Conservation (phyloP, 30 jellyfish, hydroid and myxozoan species). For the Hydra vulgaris region DNA sequence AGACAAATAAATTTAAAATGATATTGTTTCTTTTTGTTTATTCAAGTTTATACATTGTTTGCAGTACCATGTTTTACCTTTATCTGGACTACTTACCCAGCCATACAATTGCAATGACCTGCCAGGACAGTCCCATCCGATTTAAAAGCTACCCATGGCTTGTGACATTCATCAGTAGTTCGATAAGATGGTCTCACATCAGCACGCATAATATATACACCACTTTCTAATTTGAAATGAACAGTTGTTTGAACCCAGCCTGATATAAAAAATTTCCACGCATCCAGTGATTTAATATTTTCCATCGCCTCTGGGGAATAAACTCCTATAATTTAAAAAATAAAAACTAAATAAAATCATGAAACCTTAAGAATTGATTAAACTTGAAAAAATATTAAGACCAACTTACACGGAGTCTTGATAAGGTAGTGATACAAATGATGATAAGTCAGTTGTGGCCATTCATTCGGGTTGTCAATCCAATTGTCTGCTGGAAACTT, state of each 20-base stretch:
- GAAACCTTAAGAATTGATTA: not conserved
- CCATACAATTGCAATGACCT: slow-evolving; percentile 24
- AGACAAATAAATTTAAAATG: too few species aligned
- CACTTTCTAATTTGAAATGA: not conserved
- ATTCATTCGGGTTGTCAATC: not conserved
- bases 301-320: slow-evolving; percentile 20
- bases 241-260: slow-evolving; percentile 22
- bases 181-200: slow-evolving; percentile 19
- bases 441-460: not conserved
- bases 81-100: slow-evolving; percentile 10
- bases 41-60: too few species aligned
- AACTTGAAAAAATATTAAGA: not conserved
- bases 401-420: slow-evolving; percentile 2
- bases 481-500: not conserved
- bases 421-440: slow-evolving; percentile 26
- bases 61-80: too few species aligned
- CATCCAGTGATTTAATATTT: slow-evolving; percentile 15
- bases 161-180: slow-evolving; percentile 9
- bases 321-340: not conserved
- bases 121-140: slow-evolving; percentile 1
- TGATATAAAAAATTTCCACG: slow-evolving; percentile 1
- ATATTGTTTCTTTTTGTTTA: too few species aligned
- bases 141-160: slow-evolving; percentile 4
- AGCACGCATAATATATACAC: slow-evolving; percentile 1
- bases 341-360: not conserved